phyloP scores from a whole-genome alignment of 2,888 invertebrate genomes.

The Trichopria drosophilae region DNA sequence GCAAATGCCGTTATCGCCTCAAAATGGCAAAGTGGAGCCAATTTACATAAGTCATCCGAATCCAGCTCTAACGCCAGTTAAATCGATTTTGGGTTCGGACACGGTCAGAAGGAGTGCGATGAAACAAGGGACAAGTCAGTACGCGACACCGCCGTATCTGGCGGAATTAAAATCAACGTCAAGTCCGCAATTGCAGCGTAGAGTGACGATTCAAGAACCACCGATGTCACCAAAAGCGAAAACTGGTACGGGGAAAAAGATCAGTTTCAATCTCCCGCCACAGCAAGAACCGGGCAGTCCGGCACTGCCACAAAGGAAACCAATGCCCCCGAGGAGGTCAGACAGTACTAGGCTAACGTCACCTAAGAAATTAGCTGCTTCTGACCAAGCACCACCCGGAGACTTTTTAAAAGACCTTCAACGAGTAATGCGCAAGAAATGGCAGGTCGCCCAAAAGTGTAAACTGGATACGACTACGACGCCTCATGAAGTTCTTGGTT shows the following conservation, averaged over 20 bases:
- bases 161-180: conserved; percentile 65
- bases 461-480: conserved; percentile 85
- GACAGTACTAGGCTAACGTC: conserved; percentile 67
- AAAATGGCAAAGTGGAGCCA: conserved; percentile 48
- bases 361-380: conserved; percentile 75
- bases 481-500: conserved; percentile 88
- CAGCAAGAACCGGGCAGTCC: conserved; percentile 62
- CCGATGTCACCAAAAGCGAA: conserved; percentile 60
- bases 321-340: conserved; percentile 75
- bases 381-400: conserved; percentile 73
- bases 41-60: conserved; percentile 39
- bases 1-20: conserved; percentile 39
- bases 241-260: conserved; percentile 66
- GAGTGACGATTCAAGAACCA: conserved; percentile 69
- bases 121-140: conserved; percentile 51
- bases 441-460: conserved; percentile 92
- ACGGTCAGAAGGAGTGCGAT: conserved; percentile 54
- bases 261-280: conserved; percentile 65
- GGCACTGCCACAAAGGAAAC: conserved; percentile 66
- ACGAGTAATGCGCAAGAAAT: conserved; percentile 89
- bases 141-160: conserved; percentile 61
- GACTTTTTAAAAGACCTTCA: conserved; percentile 88
- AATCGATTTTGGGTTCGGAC: conserved; percentile 40
- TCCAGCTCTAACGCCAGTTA: conserved; percentile 20
- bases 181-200: conserved; percentile 62